phyloP scores from a whole-genome alignment of 2,113 vertebrate genomes.

The Nestor notabilis region DNA sequence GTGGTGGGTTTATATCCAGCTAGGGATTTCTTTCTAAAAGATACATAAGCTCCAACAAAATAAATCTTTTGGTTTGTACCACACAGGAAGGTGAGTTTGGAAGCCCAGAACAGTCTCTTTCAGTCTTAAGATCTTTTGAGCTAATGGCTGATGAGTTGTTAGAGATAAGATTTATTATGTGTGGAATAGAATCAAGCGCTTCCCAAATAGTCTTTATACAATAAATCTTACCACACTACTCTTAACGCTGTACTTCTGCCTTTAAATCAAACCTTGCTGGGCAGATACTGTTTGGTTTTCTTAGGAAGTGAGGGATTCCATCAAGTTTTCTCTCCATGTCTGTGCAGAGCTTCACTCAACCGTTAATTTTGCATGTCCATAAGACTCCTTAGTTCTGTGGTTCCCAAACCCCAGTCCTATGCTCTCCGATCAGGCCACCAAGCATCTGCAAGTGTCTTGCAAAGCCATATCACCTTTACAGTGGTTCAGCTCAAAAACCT shows the following conservation, averaged over 20 bases:
- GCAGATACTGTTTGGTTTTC: not conserved
- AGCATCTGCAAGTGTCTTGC: not conserved
- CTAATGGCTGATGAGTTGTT: not conserved
- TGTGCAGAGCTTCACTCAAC: not conserved
- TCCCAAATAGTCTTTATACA: not conserved
- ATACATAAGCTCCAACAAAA: not conserved
- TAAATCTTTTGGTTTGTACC: not conserved
- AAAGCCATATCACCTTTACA: accelerated
- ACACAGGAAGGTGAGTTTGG: not conserved
- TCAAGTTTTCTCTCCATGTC: not conserved
- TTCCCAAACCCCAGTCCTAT: not conserved
- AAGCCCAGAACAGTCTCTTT: not conserved
- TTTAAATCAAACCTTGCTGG: not conserved
- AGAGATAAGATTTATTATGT: constrained; percentile 7
- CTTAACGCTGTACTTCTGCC: not conserved
- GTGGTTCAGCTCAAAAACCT: not conserved
- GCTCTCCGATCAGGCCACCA: not conserved
- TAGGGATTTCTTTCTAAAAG: not conserved
- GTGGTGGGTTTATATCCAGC: accelerated
- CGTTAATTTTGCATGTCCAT: accelerated
- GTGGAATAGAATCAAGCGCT: not conserved
- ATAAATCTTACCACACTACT: not conserved
- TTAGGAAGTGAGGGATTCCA: not conserved
- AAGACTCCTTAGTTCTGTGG: not conserved
- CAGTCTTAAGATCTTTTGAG: not conserved